Evolutionary conservation across 1,140 invertebrate species (phyloP).

Genomic region (Hesperophylax magnus): DNA sequence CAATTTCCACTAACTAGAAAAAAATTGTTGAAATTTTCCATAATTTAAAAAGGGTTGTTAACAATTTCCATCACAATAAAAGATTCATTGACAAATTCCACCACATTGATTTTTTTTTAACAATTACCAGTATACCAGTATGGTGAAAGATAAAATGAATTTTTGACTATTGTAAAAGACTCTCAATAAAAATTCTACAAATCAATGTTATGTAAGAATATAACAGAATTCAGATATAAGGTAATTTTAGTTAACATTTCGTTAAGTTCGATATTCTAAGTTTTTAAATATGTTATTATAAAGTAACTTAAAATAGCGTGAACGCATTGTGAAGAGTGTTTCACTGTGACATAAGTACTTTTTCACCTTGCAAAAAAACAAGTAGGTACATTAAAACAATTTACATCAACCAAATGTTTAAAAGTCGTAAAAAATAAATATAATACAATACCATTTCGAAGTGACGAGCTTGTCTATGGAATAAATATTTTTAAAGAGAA

Average conservation of each 20-base stretch:
- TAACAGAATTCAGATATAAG: not conserved
- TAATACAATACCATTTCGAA: slow-evolving; percentile 39
- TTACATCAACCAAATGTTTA: not conserved
- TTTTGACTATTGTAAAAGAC: not conserved
- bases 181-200: not conserved
- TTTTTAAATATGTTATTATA: too few relatives aligned
- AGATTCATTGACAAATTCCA: too few relatives aligned
- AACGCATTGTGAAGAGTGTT: not conserved
- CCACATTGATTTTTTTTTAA: too few relatives aligned
- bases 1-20: too few relatives aligned
- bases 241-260: too few relatives aligned
- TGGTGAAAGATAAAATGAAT: not conserved
- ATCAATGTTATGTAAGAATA: not conserved
- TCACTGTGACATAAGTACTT: not conserved
- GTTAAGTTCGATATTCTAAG: too few relatives aligned
- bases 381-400: not conserved
- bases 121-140: too few relatives aligned
- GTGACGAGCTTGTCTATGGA: slow-evolving; percentile 28
- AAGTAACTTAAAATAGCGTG: too few relatives aligned
- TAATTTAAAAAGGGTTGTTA: too few relatives aligned
- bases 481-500: slow-evolving; percentile 27
- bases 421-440: slow-evolving; percentile 1
- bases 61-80: too few relatives aligned
- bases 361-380: slow-evolving; percentile 2
- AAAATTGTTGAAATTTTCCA: not conserved